Evolutionary conservation across 1,140 invertebrate species (phyloP), one percentile per base, ranked within the genome.

Genomic region (Venturia canescens): DNA sequence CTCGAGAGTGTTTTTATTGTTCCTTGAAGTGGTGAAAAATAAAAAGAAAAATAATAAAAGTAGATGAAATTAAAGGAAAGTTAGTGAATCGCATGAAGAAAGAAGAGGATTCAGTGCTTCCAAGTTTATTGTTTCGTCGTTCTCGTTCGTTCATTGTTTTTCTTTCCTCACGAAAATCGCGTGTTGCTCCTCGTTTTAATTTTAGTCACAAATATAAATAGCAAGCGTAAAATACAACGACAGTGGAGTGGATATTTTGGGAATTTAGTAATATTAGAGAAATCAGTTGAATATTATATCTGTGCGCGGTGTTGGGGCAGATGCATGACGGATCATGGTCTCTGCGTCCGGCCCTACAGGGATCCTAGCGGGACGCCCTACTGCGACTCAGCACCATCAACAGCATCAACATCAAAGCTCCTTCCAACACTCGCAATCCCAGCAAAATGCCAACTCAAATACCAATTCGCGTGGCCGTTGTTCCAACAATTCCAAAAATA

Each of bases 321-420:
- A 91, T 91, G 90, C 88, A 88, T 90, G 89, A 90, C 88, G 87
- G 87, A 91, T 88, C 90, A 91, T 91, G 91, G 90, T 91, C 87
- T 89, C 91, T 88, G 90, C 88, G 90, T 90, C 90, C 87, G 91
- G 89, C 86, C 90, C 90, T 84, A 90, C 89, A 89, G 91, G 91
- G 90, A 90, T 91, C 90, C 90, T 92, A 91, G 90, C 89, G 90
- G 91, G 90, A 91, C 90, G 90, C 88, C 90, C 89, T 87, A 88
- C 89, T 84, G 88, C 84, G 85, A 84, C 85, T 83, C 87, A 84
- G 81, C 78, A 83, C 74, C 80, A 78, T 80, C 72, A 75, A 76
- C 83, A 85, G 21, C 69, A 86, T 80, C 80, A 82, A 77, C 78
- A 69, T 31, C 66, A 34, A 31, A 31, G 15, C 13, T 21, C 27